A percentile compares a stretch with the other conserved stretches of the same genome.
phyloP scores from a whole-genome alignment of 2,113 vertebrate genomes.

The Chionodraco myersi region DNA sequence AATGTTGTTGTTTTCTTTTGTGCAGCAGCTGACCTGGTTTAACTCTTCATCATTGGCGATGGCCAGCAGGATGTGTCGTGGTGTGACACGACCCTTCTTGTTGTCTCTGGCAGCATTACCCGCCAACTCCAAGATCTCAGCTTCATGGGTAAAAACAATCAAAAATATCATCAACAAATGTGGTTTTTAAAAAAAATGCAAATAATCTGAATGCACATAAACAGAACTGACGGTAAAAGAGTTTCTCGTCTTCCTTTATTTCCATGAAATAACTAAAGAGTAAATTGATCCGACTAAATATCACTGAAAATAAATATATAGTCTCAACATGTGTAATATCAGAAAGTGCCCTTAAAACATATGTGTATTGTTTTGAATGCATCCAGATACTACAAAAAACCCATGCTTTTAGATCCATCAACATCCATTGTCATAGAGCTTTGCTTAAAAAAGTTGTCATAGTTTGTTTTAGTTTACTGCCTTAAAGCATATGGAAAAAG shows the following conservation, averaged over 20 bases:
- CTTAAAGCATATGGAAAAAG: not conserved
- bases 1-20: not conserved
- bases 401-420: not conserved
- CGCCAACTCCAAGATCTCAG: constrained; percentile 97
- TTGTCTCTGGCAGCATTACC: constrained; percentile 98
- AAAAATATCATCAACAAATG: not conserved
- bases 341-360: not conserved
- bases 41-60: constrained; percentile 98
- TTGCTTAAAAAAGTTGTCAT: not conserved
- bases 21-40: constrained; percentile 89
- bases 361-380: not conserved
- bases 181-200: no score
- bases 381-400: not conserved
- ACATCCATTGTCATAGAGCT: not conserved
- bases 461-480: not conserved
- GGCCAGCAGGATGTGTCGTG: constrained; percentile 96
- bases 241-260: no score
- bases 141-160: constrained; percentile 65
- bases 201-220: not conserved
- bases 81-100: constrained; percentile 97
- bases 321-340: not conserved
- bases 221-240: not conserved
- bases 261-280: no score
- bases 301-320: not conserved
- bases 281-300: no score